Evolutionary conservation across 2,113 vertebrate species (phyloP).

Genomic region (Chiloscyllium plagiosum): DNA sequence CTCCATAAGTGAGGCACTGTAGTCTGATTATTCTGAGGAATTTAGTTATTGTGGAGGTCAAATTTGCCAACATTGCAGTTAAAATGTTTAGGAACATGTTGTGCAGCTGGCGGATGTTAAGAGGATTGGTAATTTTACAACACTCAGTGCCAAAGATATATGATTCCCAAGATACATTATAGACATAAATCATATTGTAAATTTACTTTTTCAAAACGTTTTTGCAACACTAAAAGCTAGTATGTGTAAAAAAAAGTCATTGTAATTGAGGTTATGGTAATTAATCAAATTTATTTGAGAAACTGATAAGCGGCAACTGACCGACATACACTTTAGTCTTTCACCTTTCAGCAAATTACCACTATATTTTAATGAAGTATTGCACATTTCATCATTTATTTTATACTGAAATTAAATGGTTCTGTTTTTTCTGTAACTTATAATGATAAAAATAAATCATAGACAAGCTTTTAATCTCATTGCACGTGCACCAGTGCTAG

Average conservation of each 20-base stretch:
- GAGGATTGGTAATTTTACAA: background rate
- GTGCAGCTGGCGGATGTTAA: background rate
- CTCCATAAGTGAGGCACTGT: background rate
- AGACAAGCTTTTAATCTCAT: background rate
- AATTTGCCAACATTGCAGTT: background rate
- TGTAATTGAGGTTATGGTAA: slow-evolving; percentile 8
- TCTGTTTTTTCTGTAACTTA: background rate
- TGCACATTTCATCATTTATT: background rate
- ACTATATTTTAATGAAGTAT: background rate
- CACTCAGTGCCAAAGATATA: background rate
- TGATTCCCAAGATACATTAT: background rate
- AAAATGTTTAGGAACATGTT: slow-evolving; percentile 25
- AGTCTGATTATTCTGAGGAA: background rate
- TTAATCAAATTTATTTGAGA: background rate
- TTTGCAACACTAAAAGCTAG: background rate
- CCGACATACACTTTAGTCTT: background rate
- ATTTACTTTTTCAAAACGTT: background rate
- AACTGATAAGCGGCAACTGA: background rate
- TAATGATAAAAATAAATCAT: background rate
- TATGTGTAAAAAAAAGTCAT: background rate
- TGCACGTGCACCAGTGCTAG: background rate
- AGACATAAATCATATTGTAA: background rate
- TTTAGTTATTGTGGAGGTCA: background rate
- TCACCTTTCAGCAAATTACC: background rate
- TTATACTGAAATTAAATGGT: background rate